Evolutionary conservation across 2,888 invertebrate genomes (phyloP), one percentile per base, ranked within the genome.

Genomic region (Onthophagus sagittarius): DNA sequence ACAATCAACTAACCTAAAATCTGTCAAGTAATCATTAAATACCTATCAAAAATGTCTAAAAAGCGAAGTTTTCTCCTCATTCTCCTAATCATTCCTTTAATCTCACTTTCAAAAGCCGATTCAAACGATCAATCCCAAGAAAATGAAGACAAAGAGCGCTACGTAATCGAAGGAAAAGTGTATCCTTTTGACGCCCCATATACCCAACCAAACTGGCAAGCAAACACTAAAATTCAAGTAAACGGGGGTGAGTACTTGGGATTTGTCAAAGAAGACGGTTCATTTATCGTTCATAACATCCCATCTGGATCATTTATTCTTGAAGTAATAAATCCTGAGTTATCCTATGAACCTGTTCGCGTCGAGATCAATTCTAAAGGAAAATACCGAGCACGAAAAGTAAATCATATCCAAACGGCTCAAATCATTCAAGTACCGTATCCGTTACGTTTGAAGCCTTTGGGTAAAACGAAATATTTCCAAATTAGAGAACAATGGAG

Each of bases 321-420:
- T 0, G 99, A 99, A 87, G 91, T 97, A 6, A 87, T 95, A 62
- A 93, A 98, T 86, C 94, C 98, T 0, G 94, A 97, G 82, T 96
- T 92, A 82, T 90, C 93, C 77, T 99, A 97, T 84, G 99, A 99
- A 84, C 94, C 97, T 15, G 92, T 95, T 5, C 88, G 99, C 76
- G 97, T 99, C 0, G 99, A 99, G 87, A 98, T 99, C 75, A 99
- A 96, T 84, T 94, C 95, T 0, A 98, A 97, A 85, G 99, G 99
- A 62, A 99, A 98, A 86, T 95, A 94, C 81, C 89, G 99, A 78
- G 98, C 98, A 0, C 89, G 99, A 67, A 95, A 94, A 87, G 94
- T 99, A 0, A 98, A 98, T 85, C 92, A 94, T 81, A 92, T 99
- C 65, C 98, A 98, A 85, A 96, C 96, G 0, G 93, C 95, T 0